Conservation (phyloP, 2,797 vertebrate genomes). For the Lithobates pipiens region DNA sequence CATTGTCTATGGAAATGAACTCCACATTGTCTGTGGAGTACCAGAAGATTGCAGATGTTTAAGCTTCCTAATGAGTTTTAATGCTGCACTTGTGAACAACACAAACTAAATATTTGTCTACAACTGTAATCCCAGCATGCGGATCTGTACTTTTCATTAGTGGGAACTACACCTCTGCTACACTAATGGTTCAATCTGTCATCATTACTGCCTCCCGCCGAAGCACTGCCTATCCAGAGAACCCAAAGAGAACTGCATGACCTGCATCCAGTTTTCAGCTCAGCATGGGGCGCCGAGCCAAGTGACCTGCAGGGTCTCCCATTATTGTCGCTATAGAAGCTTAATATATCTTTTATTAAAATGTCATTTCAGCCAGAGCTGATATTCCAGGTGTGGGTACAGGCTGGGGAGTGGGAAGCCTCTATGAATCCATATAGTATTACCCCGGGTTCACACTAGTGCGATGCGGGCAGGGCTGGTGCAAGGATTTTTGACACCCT, state of each 20-base stretch:
- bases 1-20: not conserved
- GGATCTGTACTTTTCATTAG: too few species aligned
- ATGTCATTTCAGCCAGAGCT: too few species aligned
- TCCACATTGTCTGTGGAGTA: not conserved
- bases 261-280: not conserved
- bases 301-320: not conserved
- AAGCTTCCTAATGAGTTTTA: not conserved
- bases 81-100: not conserved
- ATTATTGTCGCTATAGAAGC: not conserved
- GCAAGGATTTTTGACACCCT: too few species aligned
- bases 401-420: too few species aligned
- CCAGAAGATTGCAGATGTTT: not conserved
- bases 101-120: not conserved
- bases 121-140: too few species aligned
- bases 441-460: too few species aligned
- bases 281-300: not conserved
- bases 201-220: conserved; percentile 8
- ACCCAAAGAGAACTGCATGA: not conserved
- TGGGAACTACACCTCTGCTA: not conserved
- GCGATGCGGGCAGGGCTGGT: too few species aligned
- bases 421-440: too few species aligned
- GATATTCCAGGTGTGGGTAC: too few species aligned
- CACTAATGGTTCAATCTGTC: conserved; percentile 20
- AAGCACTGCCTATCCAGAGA: not conserved
- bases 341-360: not conserved